Evolutionary conservation across 2,113 vertebrate species (phyloP), one percentile per base, ranked within the genome.

Genomic region (Perca fluviatilis): DNA sequence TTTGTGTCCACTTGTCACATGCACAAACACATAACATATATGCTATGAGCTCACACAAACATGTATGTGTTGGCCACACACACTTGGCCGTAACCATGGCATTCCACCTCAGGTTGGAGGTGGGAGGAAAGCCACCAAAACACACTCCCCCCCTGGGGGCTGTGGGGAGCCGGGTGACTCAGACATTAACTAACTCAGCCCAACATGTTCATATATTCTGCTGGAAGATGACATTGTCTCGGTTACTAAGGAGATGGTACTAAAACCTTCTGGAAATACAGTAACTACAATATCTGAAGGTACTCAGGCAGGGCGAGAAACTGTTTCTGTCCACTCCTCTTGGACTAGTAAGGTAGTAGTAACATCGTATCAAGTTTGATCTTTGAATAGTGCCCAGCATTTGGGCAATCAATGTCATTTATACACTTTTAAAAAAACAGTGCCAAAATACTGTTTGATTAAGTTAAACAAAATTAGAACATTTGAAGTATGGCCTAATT

Each of bases 111-210:
- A 51, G 57, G 83, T 77, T 64, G 86, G 73, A 84, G 60, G 86
- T 79, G 79, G 86, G 61, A 86, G 75, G 70, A 85, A 60, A 46
- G 60, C 40, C 77, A 78, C 74, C 60, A 74, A 79, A 73, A 79
- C 58, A 65, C 61, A 46, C 53, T 12, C 23, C 36, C 15, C 76
- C 12, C 65, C 27, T 2, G 62, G 40, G 68, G 79, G 57, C 62
- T 23, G 40, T 43, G 69, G 64, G 58, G 36, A 77, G 69, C 76
- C 19, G 65, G 70, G 83, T 91, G 91, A 92, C 84, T 94, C 88
- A 92, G 84, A 86, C 88, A 86, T 86, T 64, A 86, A 77, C 81
- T 66, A 90, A 86, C 53, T 81, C 88, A 66, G 53, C 73, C 77
- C 66, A 84, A 86, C 83, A 78, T 65, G 84, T 87, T 85, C 79